These are phyloP conservation scores for Leptopilina drosophilae DNA, from an alignment of 2,888 invertebrate genomes.

Conservation along the genomic window DNA sequence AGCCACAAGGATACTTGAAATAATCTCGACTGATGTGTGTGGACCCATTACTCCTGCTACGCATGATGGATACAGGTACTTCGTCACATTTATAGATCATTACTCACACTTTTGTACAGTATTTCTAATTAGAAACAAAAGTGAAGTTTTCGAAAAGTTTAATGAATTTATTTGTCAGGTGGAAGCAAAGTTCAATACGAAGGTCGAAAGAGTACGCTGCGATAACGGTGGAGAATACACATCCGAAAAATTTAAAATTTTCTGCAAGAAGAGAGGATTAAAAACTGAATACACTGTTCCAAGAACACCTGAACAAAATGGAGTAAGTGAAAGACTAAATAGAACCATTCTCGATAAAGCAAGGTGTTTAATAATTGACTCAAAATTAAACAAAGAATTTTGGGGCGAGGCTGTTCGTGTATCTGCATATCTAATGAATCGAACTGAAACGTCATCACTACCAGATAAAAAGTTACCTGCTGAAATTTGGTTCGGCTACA, in stretches of 20 bases:
- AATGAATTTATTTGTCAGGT: slow-evolving; percentile 41
- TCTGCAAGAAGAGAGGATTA: slow-evolving; percentile 47
- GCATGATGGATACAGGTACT: slow-evolving; percentile 55
- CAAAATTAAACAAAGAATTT: slow-evolving; percentile 54
- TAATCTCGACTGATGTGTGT: slow-evolving; percentile 55
- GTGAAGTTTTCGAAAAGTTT: slow-evolving; percentile 24
- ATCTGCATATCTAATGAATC: slow-evolving; percentile 11
- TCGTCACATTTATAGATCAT: slow-evolving; percentile 60
- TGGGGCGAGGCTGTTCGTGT: slow-evolving; percentile 56
- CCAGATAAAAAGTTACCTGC: neutral
- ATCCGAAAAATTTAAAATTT: slow-evolving; percentile 50
- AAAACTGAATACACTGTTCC: slow-evolving; percentile 14
- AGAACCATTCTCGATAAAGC: slow-evolving; percentile 55
- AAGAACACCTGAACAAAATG: slow-evolving; percentile 15
- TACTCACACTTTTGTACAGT: slow-evolving; percentile 54
- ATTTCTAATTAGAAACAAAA: slow-evolving; percentile 43
- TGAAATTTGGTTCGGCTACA: slow-evolving; percentile 9
- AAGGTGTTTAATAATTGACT: slow-evolving; percentile 58
- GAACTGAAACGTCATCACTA: slow-evolving; percentile 12
- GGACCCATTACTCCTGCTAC: slow-evolving; percentile 56
- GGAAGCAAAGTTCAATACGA: slow-evolving; percentile 51
- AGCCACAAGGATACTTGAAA: neutral
- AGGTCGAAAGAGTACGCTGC: slow-evolving; percentile 54
- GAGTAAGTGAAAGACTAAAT: slow-evolving; percentile 17
- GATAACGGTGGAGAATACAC: slow-evolving; percentile 62